These are phyloP conservation scores for Agrypnus murinus DNA, from an alignment of 2,888 invertebrate genomes.

Conservation along the genomic window DNA sequence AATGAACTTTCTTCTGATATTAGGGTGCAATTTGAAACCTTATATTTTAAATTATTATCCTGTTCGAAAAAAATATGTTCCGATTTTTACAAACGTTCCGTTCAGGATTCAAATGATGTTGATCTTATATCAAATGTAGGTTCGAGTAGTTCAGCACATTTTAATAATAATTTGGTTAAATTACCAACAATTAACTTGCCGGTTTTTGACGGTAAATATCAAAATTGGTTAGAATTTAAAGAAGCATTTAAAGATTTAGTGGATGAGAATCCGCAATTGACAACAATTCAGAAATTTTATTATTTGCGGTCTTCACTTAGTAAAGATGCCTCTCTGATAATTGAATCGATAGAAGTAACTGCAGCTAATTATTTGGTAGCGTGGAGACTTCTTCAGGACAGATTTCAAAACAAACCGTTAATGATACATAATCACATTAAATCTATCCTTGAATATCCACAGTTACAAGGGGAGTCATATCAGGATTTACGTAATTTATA, in stretches of 20 bases:
- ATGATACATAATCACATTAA: slow-evolving; percentile 54
- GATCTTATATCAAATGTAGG: too few relatives aligned
- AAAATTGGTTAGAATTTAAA: slow-evolving; percentile 33
- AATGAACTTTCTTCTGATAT: too few relatives aligned
- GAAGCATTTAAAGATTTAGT: slow-evolving; percentile 41
- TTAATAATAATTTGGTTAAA: too few relatives aligned
- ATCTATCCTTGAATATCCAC: slow-evolving; percentile 49
- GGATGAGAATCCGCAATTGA: neutral
- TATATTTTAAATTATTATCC: too few relatives aligned
- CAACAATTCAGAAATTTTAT: slow-evolving; percentile 41
- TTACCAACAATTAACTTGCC: too few relatives aligned
- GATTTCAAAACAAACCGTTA: slow-evolving; percentile 53
- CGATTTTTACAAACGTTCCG: too few relatives aligned
- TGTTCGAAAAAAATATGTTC: too few relatives aligned
- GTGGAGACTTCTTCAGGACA: slow-evolving; percentile 49
- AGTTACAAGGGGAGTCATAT: neutral
- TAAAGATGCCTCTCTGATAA: slow-evolving; percentile 44
- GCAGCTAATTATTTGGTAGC: slow-evolving; percentile 51
- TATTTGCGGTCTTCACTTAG: slow-evolving; percentile 40
- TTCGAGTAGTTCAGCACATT: too few relatives aligned
- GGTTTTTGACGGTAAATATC: too few relatives aligned
- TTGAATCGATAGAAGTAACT: slow-evolving; percentile 49
- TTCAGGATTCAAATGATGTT: too few relatives aligned
- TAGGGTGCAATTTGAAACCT: too few relatives aligned
- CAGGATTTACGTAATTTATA: neutral